Conservation (phyloP, 1,140 invertebrate species). For the Hypsibius dujardini region DNA sequence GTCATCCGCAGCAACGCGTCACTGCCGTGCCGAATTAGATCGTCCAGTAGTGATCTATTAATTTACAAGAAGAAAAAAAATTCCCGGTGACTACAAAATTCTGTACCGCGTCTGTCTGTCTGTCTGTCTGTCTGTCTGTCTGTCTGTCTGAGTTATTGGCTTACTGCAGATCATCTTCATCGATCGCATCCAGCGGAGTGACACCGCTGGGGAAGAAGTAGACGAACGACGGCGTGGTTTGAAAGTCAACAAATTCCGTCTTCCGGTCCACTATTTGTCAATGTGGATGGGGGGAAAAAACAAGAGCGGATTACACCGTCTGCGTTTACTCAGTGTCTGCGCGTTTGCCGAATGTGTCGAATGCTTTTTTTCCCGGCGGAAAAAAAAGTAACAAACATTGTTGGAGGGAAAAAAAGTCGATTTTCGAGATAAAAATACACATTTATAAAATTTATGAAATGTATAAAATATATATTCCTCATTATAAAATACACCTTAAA, state of each 20-base stretch:
- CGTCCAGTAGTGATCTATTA: constrained; percentile 38
- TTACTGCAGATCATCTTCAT: constrained; percentile 46
- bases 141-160: no score
- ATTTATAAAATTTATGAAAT: no score
- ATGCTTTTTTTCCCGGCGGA: no score
- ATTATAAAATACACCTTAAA: no score
- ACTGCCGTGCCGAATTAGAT: constrained; percentile 46
- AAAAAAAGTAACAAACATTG: no score
- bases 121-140: no score
- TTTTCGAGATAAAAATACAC: no score
- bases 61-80: no score
- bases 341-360: background rate
- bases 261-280: constrained; percentile 14
- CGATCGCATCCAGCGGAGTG: constrained; percentile 21
- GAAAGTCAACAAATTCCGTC: constrained; percentile 16
- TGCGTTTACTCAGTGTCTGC: background rate
- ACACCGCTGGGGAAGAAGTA: constrained; percentile 17
- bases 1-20: constrained; percentile 63
- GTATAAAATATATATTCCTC: no score
- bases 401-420: no score
- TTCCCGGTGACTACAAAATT: no score
- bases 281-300: constrained; percentile 2
- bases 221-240: constrained; percentile 17
- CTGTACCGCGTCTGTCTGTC: no score
- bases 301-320: background rate